Percentiles rank a stretch among this genome's conserved stretches.
Conservation (phyloP, 2,888 invertebrate genomes). For the Cryptus armator region DNA sequence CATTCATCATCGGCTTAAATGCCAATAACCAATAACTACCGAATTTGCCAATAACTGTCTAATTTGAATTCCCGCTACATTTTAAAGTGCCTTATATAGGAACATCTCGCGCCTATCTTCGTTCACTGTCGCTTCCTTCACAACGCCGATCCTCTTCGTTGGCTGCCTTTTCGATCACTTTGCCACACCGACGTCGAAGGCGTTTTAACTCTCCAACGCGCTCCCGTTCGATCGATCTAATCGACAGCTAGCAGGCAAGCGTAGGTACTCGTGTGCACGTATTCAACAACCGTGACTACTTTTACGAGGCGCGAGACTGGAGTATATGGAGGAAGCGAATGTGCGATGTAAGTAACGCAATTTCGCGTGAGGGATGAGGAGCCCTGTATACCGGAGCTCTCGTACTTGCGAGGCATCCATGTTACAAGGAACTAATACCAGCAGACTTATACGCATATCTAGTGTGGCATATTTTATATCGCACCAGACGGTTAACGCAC, state of each 20-base stretch:
- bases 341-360: conserved; percentile 60
- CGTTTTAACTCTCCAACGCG: conserved; percentile 21
- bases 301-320: conserved; percentile 63
- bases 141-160: background rate
- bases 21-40: background rate
- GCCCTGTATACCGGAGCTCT: conserved; percentile 32
- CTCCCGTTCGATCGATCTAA: conserved; percentile 64
- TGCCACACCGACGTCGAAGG: conserved; percentile 26
- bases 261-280: conserved; percentile 34
- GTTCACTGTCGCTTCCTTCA: background rate
- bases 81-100: background rate
- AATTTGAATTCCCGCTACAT: background rate
- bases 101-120: background rate
- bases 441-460: conserved; percentile 18
- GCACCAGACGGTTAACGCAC: conserved; percentile 1
- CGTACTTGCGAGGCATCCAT: conserved; percentile 13
- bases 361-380: conserved; percentile 48
- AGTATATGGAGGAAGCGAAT: conserved; percentile 33
- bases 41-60: background rate
- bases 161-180: conserved; percentile 51
- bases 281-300: conserved; percentile 63
- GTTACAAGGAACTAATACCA: background rate
- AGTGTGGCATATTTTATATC: background rate
- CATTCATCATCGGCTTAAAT: background rate
- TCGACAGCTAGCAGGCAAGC: conserved; percentile 54